Conservation (phyloP, 1,140 invertebrate genomes). For the Tetramorium alpestre region DNA sequence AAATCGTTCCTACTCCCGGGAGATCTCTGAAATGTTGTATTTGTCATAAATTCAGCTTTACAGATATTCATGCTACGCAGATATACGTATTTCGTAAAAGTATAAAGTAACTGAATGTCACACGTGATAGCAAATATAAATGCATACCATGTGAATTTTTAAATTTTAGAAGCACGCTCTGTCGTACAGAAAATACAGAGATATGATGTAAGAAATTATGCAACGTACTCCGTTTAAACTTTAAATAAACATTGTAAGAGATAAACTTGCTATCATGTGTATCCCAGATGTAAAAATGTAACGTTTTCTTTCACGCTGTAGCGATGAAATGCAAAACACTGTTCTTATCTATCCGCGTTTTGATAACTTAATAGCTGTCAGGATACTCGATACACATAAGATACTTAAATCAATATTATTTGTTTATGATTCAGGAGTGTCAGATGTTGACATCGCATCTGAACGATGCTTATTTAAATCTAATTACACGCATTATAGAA, state of each 20-base stretch:
- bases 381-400: neutral
- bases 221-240: neutral
- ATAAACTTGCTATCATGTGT: neutral
- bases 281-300: neutral
- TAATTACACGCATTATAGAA: neutral
- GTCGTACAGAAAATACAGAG: neutral
- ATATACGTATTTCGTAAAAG: neutral
- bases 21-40: neutral
- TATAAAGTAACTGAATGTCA: neutral
- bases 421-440: neutral
- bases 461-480: too few relatives aligned
- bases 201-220: too few relatives aligned
- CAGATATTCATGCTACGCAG: neutral
- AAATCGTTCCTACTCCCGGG: neutral
- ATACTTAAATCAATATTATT: neutral
- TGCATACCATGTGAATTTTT: neutral
- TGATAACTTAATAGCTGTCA: neutral
- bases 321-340: neutral
- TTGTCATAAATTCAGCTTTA: neutral
- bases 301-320: neutral
- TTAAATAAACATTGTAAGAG: constrained; percentile 11
- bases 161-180: neutral
- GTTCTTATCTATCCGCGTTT: neutral
- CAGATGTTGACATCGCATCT: neutral
- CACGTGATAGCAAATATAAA: neutral